Evolutionary conservation across 2,888 invertebrate genomes (phyloP), one percentile per base, ranked within the genome.

Genomic region (Macrophya annulata): DNA sequence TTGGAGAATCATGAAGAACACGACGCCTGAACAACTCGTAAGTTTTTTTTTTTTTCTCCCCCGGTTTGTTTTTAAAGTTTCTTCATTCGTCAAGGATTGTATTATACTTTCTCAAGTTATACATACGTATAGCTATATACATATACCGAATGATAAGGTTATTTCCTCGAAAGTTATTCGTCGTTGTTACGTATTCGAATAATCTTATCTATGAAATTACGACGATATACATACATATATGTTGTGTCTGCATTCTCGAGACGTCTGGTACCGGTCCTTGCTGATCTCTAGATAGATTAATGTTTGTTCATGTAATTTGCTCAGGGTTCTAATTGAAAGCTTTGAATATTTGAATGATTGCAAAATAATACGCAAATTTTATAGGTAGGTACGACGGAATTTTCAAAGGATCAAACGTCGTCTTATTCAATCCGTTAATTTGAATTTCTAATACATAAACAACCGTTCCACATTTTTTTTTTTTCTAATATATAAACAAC

Each of bases 11-110:
- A 90, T 90, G 88, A 89, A 86, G 85, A 84, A 65, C 62, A 86
- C 87, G 15, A 88, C 87, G 31, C 82, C 87, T 25, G 88, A 89
- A 9, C 86, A 88, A 86, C 86, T 87, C 74, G 89, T 89, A 86
- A 89, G 89, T 89, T 83, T 8, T 6, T 21, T 21, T 48, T 21
- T 48, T 15, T 15, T 79, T 31, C 31, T 31, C 31, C 31, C 1
- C 31, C 31, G 1, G 31, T 31, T 31, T 31, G 31, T 31, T 21
- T 82, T 15, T 15, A 43, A 21, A 15, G 21, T 45, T 43, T 43
- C 17, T 37, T 12, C 65, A 10, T 25, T 37, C 40, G 4, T 31
- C 40, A n/a, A 2, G 48, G 48, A 48, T 51, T 6, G n/a, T 51
- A 51, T 51, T 51, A 51, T 51, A 51, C n/a, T 6, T 17, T 15